A percentile compares a stretch with the other conserved stretches of the same genome.
phyloP scores from a whole-genome alignment of 2,113 vertebrate genomes.

The Chrysochloris asiatica region DNA sequence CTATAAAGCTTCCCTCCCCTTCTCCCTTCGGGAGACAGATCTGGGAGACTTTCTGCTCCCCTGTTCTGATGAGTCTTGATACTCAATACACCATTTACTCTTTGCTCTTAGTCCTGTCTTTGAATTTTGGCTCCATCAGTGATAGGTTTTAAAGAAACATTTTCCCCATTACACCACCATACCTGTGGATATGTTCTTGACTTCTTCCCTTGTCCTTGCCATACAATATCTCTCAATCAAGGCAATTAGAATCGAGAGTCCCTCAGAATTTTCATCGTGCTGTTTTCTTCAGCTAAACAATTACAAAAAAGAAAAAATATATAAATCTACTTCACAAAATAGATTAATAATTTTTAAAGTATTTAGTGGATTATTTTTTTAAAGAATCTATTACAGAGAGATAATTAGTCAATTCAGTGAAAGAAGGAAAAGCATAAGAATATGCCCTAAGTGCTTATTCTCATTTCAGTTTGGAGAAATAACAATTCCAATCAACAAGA shows the following conservation, averaged over 20 bases:
- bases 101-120: no score
- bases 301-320: not conserved
- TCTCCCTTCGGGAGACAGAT: no score
- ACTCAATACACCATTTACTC: no score
- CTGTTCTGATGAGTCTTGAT: no score
- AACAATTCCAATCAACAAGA: not conserved
- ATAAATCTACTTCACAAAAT: not conserved
- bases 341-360: no score
- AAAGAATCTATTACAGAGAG: not conserved
- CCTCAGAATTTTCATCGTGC: not conserved
- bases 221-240: not conserved
- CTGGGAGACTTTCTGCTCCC: no score
- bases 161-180: no score
- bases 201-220: not conserved
- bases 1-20: no score
- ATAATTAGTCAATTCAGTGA: not conserved
- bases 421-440: not conserved
- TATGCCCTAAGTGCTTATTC: not conserved
- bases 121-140: no score
- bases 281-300: slow-evolving; percentile 3
- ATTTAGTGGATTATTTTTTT: not conserved
- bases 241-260: not conserved
- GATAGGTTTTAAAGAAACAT: no score
- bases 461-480: not conserved
- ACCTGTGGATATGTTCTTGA: not conserved